phyloP scores from a whole-genome alignment of 2,113 vertebrate genomes.

The Tychaedon coryphoeus region DNA sequence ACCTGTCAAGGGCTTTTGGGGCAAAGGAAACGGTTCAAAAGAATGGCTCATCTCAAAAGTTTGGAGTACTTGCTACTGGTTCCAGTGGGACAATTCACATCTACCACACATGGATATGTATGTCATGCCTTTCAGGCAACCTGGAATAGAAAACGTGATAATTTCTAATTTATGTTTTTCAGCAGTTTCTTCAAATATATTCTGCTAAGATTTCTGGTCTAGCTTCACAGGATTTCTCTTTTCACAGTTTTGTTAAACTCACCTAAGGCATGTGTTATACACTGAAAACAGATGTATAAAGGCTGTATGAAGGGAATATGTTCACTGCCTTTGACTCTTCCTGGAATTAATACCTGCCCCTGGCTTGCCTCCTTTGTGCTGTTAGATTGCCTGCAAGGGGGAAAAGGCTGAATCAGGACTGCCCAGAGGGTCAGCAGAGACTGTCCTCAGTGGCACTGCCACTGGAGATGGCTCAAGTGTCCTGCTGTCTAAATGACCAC shows the following conservation, averaged over 20 bases:
- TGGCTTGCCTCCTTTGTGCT: background rate
- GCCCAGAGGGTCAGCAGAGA: background rate
- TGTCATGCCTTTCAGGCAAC: background rate
- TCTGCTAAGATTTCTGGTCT: background rate
- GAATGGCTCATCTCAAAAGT: background rate
- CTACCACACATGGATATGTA: background rate
- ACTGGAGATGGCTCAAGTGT: fast-evolving
- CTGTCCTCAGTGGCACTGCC: background rate
- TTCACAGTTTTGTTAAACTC: background rate
- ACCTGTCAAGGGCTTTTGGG: background rate
- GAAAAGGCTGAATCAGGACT: background rate
- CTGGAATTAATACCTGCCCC: background rate
- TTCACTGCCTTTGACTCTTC: background rate
- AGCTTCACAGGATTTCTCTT: background rate
- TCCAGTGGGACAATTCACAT: background rate
- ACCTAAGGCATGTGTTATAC: background rate
- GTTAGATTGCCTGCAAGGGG: background rate
- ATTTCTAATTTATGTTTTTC: background rate
- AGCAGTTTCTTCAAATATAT: background rate
- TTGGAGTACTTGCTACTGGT: background rate
- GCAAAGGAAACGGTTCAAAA: background rate
- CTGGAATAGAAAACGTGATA: background rate
- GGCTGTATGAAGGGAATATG: background rate
- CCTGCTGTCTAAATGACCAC: background rate
- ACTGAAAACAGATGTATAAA: background rate